Base-by-base conservation (phyloP, 2,888 invertebrate species). In the Eucera pruinosa region DNA sequence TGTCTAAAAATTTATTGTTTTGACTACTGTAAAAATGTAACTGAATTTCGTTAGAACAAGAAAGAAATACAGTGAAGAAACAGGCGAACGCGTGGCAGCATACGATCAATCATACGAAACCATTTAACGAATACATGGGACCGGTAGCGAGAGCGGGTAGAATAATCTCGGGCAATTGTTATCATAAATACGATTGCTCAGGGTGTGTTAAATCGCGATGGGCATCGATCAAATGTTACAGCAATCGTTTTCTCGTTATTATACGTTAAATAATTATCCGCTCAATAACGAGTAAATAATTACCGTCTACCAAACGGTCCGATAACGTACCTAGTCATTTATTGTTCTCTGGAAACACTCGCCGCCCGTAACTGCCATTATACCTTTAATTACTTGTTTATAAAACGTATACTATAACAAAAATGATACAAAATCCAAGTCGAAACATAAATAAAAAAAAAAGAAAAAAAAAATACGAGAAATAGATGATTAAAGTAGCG, bases 61-160 rank as follows among this genome's bases (percentile, higher is more conserved):
- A 4, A 15, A 23, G 6, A 25, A 9, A 9, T 20, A 9, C n/a
- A 18, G 60, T 2, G n/a, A 39, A 54, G n/a, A 39, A 47, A 50
- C 41, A 27, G n/a, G 18, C 9, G 33, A 0, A 13, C 18, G 48
- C 39, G 23, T 30, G 45, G 18, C 36, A 39, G 45, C 18, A n/a
- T 55, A 47, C 54, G 54, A 69, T 69, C 54, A 18, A 69, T 69
- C 54, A 54, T 69, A 47, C 36, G 45, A 47, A 36, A n/a, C n/a
- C 13, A 36, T 7, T 15, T n/a, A n/a, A n/a, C n/a, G n/a, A n/a
- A n/a, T n/a, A n/a, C n/a, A n/a, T n/a, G n/a, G n/a, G n/a, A n/a
- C 48, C 2, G 25, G 3, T 0, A 15, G 2, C 47, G 1, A 3
- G 9, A 30, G 9, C 9, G 3, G 11, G 36, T 11, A 9, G 11